A percentile compares a stretch with the other conserved stretches of the same genome.
phyloP scores from a whole-genome alignment of 2,113 vertebrate genomes.

The Saguinus imperator region DNA sequence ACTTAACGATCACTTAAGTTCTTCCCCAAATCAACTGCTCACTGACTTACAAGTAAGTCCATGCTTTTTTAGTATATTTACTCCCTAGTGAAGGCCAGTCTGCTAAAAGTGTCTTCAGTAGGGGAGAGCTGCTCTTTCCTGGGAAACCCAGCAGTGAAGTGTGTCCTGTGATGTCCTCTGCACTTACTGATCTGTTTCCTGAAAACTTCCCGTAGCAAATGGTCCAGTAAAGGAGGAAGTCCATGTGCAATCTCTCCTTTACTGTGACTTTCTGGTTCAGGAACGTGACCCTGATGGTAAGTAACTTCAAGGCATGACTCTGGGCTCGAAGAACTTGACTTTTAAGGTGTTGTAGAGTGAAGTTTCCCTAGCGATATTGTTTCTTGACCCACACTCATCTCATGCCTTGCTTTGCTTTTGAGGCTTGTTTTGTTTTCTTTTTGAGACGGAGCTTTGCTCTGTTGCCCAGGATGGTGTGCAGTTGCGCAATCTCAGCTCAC shows the following conservation, averaged over 20 bases:
- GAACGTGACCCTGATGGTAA: rapidly evolving
- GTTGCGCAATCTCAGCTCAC: no score
- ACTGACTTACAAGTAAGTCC: neutral
- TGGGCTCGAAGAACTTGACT: neutral
- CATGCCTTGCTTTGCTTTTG: neutral
- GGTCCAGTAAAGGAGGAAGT: neutral
- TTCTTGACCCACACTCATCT: neutral
- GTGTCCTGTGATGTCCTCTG: neutral
- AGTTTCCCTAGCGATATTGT: neutral
- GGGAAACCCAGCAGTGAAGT: neutral
- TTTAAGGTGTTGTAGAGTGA: neutral
- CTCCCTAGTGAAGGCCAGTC: neutral
- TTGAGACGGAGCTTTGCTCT: no score
- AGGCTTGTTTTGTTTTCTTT: neutral
- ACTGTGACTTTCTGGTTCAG: neutral
- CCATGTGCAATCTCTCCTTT: neutral
- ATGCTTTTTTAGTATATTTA: neutral
- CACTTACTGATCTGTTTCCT: neutral
- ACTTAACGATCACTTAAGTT: neutral
- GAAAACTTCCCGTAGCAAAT: neutral
- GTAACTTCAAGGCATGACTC: neutral
- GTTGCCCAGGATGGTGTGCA: no score
- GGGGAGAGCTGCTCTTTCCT: neutral
- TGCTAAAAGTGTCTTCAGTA: neutral
- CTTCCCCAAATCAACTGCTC: neutral